Evolutionary conservation across 2,797 vertebrate genomes (phyloP).

Genomic region (Pagetopsis macropterus): DNA sequence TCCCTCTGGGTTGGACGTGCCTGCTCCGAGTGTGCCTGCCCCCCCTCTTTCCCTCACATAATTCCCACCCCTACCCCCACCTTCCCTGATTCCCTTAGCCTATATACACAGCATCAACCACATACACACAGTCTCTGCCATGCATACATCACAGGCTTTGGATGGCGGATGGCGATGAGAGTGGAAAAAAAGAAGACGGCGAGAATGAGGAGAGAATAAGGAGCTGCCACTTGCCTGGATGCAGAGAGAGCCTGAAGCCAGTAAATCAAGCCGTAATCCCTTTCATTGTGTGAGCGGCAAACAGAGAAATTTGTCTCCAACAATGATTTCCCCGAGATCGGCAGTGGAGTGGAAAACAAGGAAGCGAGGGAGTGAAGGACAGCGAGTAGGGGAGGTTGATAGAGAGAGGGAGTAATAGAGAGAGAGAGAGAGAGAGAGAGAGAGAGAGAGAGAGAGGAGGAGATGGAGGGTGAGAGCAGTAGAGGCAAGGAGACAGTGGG

Average conservation of each 20-base stretch:
- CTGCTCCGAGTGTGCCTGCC: slow-evolving; percentile 72
- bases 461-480: slow-evolving; percentile 69
- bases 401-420: slow-evolving; percentile 36
- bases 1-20: slow-evolving; percentile 86
- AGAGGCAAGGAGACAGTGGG: slow-evolving; percentile 65
- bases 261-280: slow-evolving; percentile 91
- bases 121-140: slow-evolving; percentile 57
- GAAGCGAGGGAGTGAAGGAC: slow-evolving; percentile 75
- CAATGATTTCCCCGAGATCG: slow-evolving; percentile 86
- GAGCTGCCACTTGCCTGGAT: slow-evolving; percentile 92
- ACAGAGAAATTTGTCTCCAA: slow-evolving; percentile 86
- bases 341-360: slow-evolving; percentile 84
- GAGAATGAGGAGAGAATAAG: slow-evolving; percentile 63
- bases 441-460: slow-evolving; percentile 27
- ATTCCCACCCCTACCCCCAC: slow-evolving; percentile 79
- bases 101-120: slow-evolving; percentile 76
- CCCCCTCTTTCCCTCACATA: slow-evolving; percentile 67
- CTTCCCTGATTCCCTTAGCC: slow-evolving; percentile 78
- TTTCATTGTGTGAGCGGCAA: slow-evolving; percentile 87
- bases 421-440: slow-evolving; percentile 28
- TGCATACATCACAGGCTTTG: slow-evolving; percentile 65
- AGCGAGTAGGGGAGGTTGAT: slow-evolving; percentile 63
- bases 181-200: slow-evolving; percentile 46
- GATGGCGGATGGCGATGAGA: slow-evolving; percentile 63
- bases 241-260: slow-evolving; percentile 77